A percentile compares a stretch with the other conserved stretches of the same genome.
phyloP scores from a whole-genome alignment of 2,888 invertebrate genomes.

The Agrochola macilenta region DNA sequence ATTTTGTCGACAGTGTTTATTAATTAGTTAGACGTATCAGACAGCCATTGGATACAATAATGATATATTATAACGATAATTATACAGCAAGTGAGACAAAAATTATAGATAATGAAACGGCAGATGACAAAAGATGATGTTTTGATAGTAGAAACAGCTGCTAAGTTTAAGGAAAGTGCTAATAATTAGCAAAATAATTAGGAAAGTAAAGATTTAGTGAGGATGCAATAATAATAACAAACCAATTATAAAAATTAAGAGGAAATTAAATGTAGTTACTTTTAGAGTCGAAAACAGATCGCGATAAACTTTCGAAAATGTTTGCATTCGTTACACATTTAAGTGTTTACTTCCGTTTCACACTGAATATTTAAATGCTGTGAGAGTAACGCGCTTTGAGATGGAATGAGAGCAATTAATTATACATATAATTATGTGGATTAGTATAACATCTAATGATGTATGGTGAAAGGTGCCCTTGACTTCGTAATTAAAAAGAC shows the following conservation, averaged over 20 bases:
- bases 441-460: conserved; percentile 10
- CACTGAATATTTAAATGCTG: conserved; percentile 35
- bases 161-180: neutral
- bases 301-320: conserved; percentile 62
- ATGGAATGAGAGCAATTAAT: conserved; percentile 23
- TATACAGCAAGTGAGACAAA: neutral
- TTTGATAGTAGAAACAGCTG: too few relatives aligned
- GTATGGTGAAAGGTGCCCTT: neutral
- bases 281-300: conserved; percentile 40
- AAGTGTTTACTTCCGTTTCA: conserved; percentile 52
- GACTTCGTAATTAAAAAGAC: neutral
- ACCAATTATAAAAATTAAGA: conserved; percentile 42
- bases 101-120: neutral
- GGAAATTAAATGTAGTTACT: conserved; percentile 48
- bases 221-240: conserved; percentile 44
- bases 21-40: neutral
- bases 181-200: neutral
- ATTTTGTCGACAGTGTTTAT: neutral
- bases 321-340: conserved; percentile 59
- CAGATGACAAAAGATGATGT: neutral
- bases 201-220: neutral
- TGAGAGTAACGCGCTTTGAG: conserved; percentile 23
- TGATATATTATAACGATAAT: neutral
- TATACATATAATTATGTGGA: conserved; percentile 6
- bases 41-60: neutral